These are phyloP conservation scores for Labroides dimidiatus DNA, from an alignment of 2,797 vertebrate species.

Conservation along the genomic window DNA sequence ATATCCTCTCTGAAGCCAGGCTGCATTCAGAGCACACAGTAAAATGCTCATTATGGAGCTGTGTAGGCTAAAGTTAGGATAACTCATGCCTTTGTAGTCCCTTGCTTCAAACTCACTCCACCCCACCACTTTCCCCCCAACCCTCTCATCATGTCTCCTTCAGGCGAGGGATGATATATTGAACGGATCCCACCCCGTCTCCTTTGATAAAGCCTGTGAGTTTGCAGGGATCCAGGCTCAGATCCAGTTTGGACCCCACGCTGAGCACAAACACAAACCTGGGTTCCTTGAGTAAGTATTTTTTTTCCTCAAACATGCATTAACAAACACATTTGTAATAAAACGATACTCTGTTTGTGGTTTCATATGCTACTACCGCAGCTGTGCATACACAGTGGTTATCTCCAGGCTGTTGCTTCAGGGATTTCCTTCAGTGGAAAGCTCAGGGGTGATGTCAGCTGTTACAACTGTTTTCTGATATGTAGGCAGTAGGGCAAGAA, in stretches of 20 bases:
- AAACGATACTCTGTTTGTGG: slow-evolving; percentile 1
- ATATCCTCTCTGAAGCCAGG: slow-evolving; percentile 29
- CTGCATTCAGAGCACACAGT: slow-evolving; percentile 37
- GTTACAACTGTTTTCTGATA: slow-evolving; percentile 76
- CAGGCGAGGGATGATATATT: slow-evolving; percentile 98
- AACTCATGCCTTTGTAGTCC: slow-evolving; percentile 48
- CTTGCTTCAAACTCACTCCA: slow-evolving; percentile 21
- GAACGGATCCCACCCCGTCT: slow-evolving; percentile 98
- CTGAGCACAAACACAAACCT: slow-evolving; percentile 98
- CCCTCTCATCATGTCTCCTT: slow-evolving; percentile 53
- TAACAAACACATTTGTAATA: slow-evolving; percentile 18
- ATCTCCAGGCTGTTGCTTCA: slow-evolving; percentile 50
- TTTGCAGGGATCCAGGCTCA: slow-evolving; percentile 98
- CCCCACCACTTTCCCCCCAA: not conserved
- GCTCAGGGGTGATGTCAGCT: slow-evolving; percentile 70
- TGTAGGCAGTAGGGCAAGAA: slow-evolving; percentile 57
- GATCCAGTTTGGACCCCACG: slow-evolving; percentile 98
- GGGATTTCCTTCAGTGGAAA: slow-evolving; percentile 67
- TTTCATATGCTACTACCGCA: slow-evolving; percentile 30
- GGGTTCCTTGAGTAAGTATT: slow-evolving; percentile 96
- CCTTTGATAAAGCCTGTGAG: slow-evolving; percentile 98
- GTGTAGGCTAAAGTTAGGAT: slow-evolving; percentile 40
- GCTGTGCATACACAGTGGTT: slow-evolving; percentile 41
- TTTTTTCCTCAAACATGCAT: slow-evolving; percentile 34
- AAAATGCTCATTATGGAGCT: slow-evolving; percentile 33